Conservation (phyloP, 2,888 invertebrate genomes). For the Chaetogeoica ovagalla region DNA sequence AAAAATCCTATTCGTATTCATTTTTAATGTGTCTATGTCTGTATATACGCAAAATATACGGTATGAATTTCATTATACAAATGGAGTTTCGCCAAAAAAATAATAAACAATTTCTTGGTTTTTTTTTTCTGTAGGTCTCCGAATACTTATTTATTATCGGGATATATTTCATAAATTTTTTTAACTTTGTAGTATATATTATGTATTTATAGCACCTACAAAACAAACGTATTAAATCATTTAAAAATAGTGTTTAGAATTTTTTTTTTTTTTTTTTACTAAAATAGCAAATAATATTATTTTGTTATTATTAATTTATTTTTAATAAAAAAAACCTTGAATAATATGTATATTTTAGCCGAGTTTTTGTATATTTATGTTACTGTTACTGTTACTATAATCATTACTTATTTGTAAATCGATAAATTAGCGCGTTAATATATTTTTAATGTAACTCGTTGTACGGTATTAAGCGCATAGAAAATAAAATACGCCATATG, state of each 20-base stretch:
- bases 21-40: background rate
- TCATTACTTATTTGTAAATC: background rate
- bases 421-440: background rate
- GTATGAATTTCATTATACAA: constrained; percentile 1
- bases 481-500: background rate
- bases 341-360: background rate
- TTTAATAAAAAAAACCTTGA: background rate
- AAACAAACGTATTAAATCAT: background rate
- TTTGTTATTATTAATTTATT: background rate
- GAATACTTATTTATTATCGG: constrained; percentile 11
- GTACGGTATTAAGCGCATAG: background rate
- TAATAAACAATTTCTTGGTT: constrained; percentile 7
- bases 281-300: no score
- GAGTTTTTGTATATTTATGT: background rate
- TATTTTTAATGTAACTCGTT: background rate
- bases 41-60: background rate
- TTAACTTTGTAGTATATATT: background rate
- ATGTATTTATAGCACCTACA: background rate
- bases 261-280: no score
- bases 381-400: background rate
- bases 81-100: constrained; percentile 15
- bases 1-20: background rate
- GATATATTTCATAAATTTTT: constrained; percentile 10
- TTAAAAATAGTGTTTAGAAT: background rate
- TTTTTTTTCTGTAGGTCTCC: background rate